Evolutionary conservation across 53 echinoderm and acorn worm genomes (phyloP).

Genomic region (Henricia sp.): DNA sequence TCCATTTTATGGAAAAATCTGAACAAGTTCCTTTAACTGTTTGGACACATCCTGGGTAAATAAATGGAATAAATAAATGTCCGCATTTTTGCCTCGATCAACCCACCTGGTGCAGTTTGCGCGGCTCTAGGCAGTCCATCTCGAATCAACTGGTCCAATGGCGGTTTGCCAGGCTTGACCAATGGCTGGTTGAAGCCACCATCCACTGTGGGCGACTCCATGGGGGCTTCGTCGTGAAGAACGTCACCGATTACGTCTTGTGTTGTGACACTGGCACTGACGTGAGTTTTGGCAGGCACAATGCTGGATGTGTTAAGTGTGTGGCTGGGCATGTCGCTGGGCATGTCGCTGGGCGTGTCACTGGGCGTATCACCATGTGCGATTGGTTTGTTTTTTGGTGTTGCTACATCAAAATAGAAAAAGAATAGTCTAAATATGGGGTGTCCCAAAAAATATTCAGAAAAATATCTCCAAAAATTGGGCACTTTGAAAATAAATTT

Average conservation of each 20-base stretch:
- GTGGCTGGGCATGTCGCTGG: slow-evolving; percentile 7
- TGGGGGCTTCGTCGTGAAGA: slow-evolving; percentile 37
- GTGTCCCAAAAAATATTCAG: neutral
- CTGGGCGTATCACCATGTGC: slow-evolving; percentile 2
- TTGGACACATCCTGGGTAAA: no score
- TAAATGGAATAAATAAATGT: no score
- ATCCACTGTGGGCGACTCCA: slow-evolving; percentile 26
- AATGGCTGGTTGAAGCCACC: neutral
- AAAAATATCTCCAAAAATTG: neutral
- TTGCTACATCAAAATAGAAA: slow-evolving; percentile 11
- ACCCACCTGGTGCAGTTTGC: slow-evolving; percentile 49
- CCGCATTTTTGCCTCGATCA: no score
- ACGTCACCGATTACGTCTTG: neutral
- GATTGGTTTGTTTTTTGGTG: slow-evolving; percentile 1
- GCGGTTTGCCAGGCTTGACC: neutral
- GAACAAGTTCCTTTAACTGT: no score
- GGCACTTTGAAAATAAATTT: neutral
- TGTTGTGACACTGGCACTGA: neutral
- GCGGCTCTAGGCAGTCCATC: slow-evolving; percentile 33
- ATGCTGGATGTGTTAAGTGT: slow-evolving; percentile 21
- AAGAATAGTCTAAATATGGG: neutral
- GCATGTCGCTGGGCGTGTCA: slow-evolving; percentile 23
- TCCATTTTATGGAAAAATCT: no score
- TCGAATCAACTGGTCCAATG: slow-evolving; percentile 22
- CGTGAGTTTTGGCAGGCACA: slow-evolving; percentile 11